Conservation (phyloP, 2,888 invertebrate genomes). For the Drosophila anomalipes region DNA sequence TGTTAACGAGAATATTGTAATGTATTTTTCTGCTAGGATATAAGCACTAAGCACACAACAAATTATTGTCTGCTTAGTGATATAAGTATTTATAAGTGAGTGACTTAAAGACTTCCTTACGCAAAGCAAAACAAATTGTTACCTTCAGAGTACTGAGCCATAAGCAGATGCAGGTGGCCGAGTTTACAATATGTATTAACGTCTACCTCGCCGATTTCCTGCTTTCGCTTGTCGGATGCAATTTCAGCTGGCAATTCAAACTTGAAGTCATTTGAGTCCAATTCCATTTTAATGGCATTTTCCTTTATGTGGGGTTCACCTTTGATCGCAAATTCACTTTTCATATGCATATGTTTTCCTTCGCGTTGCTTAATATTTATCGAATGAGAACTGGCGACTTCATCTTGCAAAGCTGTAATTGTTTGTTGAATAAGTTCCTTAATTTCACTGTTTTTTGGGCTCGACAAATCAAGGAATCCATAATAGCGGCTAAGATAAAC, state of each 20-base stretch:
- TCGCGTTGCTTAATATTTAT: constrained; percentile 82
- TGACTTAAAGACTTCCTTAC: background rate
- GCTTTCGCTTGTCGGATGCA: constrained; percentile 59
- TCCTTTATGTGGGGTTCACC: constrained; percentile 48
- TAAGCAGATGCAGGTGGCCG: constrained; percentile 96
- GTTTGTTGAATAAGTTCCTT: constrained; percentile 93
- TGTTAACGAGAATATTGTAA: background rate
- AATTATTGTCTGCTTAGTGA: too few species aligned
- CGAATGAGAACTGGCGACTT: constrained; percentile 92
- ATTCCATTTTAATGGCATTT: constrained; percentile 23
- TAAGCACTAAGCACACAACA: background rate
- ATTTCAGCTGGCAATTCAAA: constrained; percentile 33
- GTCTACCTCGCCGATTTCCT: constrained; percentile 86
- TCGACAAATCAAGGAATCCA: constrained; percentile 94
- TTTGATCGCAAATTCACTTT: constrained; percentile 24
- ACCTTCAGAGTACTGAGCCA: constrained; percentile 98
- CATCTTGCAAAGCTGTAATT: constrained; percentile 93
- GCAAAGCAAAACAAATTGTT: constrained; percentile 51
- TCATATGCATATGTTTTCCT: constrained; percentile 50
- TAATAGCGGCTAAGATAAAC: constrained; percentile 91
- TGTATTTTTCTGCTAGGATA: background rate
- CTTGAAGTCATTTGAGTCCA: constrained; percentile 28
- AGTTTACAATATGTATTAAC: constrained; percentile 97
- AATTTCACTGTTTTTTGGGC: constrained; percentile 92
- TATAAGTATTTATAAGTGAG: too few species aligned